Percentiles rank a stretch among this genome's conserved stretches.
These are phyloP conservation scores for Melieria omissa DNA, from an alignment of 2,888 invertebrate species.

Conservation along the genomic window DNA sequence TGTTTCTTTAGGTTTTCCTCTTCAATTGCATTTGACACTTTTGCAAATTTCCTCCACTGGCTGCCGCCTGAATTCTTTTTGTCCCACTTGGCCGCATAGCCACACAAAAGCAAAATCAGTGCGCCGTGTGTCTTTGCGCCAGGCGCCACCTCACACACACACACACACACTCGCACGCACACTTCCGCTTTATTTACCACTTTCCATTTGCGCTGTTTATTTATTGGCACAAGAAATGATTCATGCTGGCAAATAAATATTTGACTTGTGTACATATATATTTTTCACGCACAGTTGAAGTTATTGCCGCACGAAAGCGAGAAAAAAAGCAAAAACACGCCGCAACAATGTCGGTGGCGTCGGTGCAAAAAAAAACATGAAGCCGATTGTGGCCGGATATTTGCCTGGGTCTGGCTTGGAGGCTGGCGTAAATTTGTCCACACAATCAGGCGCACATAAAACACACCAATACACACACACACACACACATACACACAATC, in stretches of 20 bases:
- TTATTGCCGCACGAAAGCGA: no score
- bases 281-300: no score
- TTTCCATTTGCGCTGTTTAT: not conserved
- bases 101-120: no score
- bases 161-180: not conserved
- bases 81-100: not conserved
- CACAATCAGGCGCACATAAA: not conserved
- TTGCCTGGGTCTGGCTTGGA: no score
- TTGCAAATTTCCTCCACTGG: no score
- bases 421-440: not conserved
- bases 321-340: no score
- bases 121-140: not conserved
- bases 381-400: no score
- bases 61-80: no score
- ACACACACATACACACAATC: not conserved
- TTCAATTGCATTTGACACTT: no score
- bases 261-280: constrained; percentile 11
- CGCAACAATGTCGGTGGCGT: no score
- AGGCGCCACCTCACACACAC: constrained; percentile 11
- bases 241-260: constrained; percentile 31
- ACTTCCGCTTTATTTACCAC: constrained; percentile 5
- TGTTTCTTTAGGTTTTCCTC: no score
- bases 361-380: no score
- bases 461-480: not conserved
- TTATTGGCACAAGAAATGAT: constrained; percentile 31